Percentiles rank a stretch among this genome's conserved stretches.
Conservation (phyloP, 2,797 vertebrate species). For the Anomalospiza imberbis region DNA sequence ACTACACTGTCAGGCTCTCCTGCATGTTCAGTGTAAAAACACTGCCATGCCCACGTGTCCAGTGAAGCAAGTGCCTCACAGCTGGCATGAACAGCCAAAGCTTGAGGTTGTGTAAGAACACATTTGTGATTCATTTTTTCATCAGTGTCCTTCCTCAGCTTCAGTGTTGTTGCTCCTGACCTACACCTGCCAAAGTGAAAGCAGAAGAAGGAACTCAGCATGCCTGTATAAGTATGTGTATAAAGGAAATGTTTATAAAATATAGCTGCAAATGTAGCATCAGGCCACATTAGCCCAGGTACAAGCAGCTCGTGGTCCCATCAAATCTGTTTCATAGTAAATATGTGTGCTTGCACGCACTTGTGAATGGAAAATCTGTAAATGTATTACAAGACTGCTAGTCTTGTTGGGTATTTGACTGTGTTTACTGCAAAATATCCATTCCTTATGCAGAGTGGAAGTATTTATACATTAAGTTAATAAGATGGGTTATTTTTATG, state of each 20-base stretch:
- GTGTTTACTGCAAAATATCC: neutral
- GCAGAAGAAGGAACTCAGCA: conserved; percentile 15
- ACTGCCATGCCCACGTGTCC: fast-evolving
- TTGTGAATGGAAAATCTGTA: neutral
- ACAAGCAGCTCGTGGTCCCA: neutral
- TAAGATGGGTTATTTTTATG: neutral
- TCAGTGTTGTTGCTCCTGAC: neutral
- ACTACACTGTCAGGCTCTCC: fast-evolving
- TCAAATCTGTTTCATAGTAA: neutral
- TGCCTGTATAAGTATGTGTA: neutral
- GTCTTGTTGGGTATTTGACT: neutral
- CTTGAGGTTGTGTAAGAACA: neutral
- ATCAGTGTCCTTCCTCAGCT: neutral
- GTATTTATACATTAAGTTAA: neutral
- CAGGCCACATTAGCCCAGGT: neutral
- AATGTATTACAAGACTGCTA: neutral
- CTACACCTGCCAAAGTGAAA: conserved; percentile 60
- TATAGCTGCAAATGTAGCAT: neutral
- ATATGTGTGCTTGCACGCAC: neutral
- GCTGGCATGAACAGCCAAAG: neutral
- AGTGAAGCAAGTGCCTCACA: neutral
- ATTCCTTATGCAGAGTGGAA: neutral
- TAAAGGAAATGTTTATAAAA: neutral
- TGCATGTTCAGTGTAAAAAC: neutral
- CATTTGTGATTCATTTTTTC: neutral